Evolutionary conservation across 2,113 vertebrate species (phyloP).

Genomic region (Dasypus novemcinctus): DNA sequence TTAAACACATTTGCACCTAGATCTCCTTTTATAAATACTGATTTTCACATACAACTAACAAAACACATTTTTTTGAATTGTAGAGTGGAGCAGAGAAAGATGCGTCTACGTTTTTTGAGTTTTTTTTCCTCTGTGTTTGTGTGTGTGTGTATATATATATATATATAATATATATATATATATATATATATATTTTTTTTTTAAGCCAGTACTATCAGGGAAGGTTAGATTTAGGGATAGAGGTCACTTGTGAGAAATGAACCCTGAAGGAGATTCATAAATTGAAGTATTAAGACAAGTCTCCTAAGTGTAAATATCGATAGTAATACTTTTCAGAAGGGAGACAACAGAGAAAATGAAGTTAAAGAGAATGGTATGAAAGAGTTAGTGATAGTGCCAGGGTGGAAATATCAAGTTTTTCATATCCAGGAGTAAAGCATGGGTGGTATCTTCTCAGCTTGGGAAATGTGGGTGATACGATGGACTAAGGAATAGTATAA

Average conservation of each 20-base stretch:
- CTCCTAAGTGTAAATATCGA: neutral
- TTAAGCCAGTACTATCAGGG: neutral
- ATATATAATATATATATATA: too few species aligned
- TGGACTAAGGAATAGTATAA: neutral
- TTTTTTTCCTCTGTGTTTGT: too few species aligned
- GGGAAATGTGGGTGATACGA: neutral
- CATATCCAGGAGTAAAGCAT: neutral
- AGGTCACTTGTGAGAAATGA: neutral
- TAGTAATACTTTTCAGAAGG: neutral
- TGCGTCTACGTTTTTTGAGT: neutral
- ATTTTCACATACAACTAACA: neutral
- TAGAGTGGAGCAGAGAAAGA: neutral
- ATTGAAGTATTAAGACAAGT: neutral
- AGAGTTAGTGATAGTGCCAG: neutral
- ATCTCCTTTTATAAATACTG: neutral
- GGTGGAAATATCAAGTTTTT: neutral
- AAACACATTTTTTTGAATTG: slow-evolving; percentile 25
- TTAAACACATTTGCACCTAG: neutral
- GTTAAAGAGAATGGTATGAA: neutral
- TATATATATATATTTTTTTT: too few species aligned
- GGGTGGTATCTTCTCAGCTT: neutral
- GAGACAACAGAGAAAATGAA: neutral
- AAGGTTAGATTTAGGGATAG: neutral
- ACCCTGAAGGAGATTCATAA: neutral
- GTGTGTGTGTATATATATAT: too few species aligned